These are phyloP conservation scores for Prosapia bicincta DNA, from an alignment of 2,888 invertebrate genomes.

Conservation along the genomic window DNA sequence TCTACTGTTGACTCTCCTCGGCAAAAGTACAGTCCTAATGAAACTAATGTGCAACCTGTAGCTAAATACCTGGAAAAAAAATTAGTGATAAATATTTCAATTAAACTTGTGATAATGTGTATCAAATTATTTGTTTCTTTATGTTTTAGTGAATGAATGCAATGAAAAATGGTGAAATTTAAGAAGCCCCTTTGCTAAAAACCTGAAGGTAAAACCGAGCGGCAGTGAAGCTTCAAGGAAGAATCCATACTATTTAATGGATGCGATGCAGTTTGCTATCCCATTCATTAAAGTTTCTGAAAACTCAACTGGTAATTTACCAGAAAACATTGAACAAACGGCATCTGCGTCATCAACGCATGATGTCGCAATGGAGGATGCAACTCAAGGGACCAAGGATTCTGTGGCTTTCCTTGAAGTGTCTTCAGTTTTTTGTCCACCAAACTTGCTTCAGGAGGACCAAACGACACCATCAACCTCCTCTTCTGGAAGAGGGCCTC, in stretches of 20 bases:
- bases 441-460: not conserved
- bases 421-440: not conserved
- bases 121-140: too few species aligned
- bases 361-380: not conserved
- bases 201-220: conserved; percentile 25
- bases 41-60: conserved; percentile 7
- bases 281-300: too few species aligned
- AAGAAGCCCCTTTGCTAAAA: conserved; percentile 27
- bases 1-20: conserved; percentile 12
- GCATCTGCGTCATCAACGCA: not conserved
- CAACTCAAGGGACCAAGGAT: not conserved
- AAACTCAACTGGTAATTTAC: conserved; percentile 17
- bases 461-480: not conserved
- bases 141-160: conserved; percentile 30
- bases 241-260: conserved; percentile 30
- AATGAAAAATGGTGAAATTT: conserved; percentile 36
- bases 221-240: conserved; percentile 24
- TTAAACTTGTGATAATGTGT: not conserved
- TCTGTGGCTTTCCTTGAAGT: not conserved
- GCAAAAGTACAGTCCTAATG: too few species aligned
- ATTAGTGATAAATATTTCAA: not conserved
- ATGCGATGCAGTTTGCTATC: too few species aligned
- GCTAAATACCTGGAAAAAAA: conserved; percentile 14
- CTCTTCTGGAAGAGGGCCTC: too few species aligned
- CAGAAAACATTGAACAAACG: too few species aligned